Base-by-base conservation (phyloP, 2,888 invertebrate species). In the Stictocephala bisonia region DNA sequence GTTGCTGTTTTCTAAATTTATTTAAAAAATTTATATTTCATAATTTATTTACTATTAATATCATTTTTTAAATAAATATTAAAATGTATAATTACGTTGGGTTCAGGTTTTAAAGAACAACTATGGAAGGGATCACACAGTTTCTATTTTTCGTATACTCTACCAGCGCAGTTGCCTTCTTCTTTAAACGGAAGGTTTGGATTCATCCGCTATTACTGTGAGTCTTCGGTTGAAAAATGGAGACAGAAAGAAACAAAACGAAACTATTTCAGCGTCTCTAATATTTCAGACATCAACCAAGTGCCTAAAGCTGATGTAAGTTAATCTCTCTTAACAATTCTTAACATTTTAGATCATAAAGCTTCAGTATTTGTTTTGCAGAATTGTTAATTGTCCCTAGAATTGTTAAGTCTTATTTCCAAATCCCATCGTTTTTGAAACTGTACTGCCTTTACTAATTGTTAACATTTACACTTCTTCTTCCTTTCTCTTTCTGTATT, bases 181-280 rank as follows among this genome's bases (percentile, higher is more conserved):
- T 80, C 80, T 9, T 81, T 80, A 74, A 78, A 80, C 60, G 81
- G 81, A 11, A 75, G 79, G 20, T 79, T 75, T 56, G 80, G 80
- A 26, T 81, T 80, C 73, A 77, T 82, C 18, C 79, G 80, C 9
- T 82, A 82, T 75, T 81, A 79, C 73, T 79, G 81, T 66, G 82
- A 82, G 74, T 80, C 81, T 11, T 74, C 79, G 7, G 77, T 82
- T 0, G 79, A 81, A 31, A 70, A 81, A 3, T 79, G 79, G 60
- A 76, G 77, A 69, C 76, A 77, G 9, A 78, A 79, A 4, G 78
- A 81, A 44, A 77, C 75, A n/a, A 68, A 79, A 1, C 68, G 78
- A 22, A 66, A 75, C 15, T 77, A 79, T 68, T 79, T 82, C 77
- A 80, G 79, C 56, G 80, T 82, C 66, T 79, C 79, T 44, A 78